phyloP scores from a whole-genome alignment of 2,888 invertebrate species.

The Abscondita cerata region DNA sequence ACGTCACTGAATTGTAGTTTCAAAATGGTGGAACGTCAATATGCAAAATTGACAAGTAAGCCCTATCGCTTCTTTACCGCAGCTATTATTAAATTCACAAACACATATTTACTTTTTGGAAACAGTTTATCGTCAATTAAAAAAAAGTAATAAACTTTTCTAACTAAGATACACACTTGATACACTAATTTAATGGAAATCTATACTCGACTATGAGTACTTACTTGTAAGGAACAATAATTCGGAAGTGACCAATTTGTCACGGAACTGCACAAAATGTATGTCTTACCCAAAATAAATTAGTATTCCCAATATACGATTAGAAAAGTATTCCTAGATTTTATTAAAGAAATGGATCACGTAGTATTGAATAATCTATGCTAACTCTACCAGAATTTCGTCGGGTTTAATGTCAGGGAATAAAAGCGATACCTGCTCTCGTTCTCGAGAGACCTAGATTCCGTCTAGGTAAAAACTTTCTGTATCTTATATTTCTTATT shows the following conservation, averaged over 20 bases:
- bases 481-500: constrained; percentile 32
- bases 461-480: constrained; percentile 38
- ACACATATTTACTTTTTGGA: too few species aligned
- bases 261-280: neutral
- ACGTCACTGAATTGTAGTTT: too few species aligned
- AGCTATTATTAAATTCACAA: too few species aligned
- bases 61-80: too few species aligned
- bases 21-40: too few species aligned
- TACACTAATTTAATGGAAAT: too few species aligned
- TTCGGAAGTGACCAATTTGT: neutral
- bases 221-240: too few species aligned
- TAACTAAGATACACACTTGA: too few species aligned
- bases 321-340: constrained; percentile 19
- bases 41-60: too few species aligned
- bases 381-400: constrained; percentile 32
- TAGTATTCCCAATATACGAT: constrained; percentile 17
- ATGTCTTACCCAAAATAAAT: neutral
- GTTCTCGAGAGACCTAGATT: constrained; percentile 44
- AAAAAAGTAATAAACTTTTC: too few species aligned
- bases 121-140: too few species aligned
- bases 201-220: too few species aligned
- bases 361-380: constrained; percentile 35
- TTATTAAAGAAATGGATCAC: constrained; percentile 28
- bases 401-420: constrained; percentile 46
- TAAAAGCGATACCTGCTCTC: constrained; percentile 47